Base-by-base conservation (phyloP, 2,797 vertebrate species). In the Takifugu rubripes region DNA sequence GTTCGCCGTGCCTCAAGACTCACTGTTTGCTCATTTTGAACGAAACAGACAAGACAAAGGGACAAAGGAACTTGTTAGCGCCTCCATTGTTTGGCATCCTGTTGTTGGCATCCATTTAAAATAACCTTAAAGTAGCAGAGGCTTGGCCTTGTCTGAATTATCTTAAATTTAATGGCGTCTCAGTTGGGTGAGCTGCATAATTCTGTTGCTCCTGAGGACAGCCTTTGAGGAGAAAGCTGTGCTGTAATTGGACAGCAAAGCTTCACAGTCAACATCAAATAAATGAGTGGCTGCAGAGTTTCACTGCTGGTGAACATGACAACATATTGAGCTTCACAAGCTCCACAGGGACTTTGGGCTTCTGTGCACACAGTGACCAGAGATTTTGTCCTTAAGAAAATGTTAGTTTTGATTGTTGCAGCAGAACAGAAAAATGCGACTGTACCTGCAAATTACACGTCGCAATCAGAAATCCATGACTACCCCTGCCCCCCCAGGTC, bases 211-310 rank as follows among this genome's bases (percentile, higher is more conserved):
- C n/a, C 26, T 14, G 25, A 6, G 25, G 48, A 54, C 43, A 1
- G 29, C 47, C 72, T 21, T 21, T 49, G 48, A 59, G 60, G n/a
- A n/a, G 25, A 56, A 44, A 58, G 47, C 56, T 62, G 21, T 21
- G 21, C 21, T 21, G 49, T 61, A 77, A 77, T 56, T 64, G 68
- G 65, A 14, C 14, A 0, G 29, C 6, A 42, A 55, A 26, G n/a
- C 64, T 53, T 64, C 31, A 1, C 21, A 21, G 21, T 21, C 21
- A 21, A 21, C 21, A 21, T 21, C 21, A 72, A 33, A 71, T 72
- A 61, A 80, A 72, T 79, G 68, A 83, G 53, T 17, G 52, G 21
- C 47, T 49, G 49, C 67, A 25, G 59, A 62, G 60, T 82, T 77
- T 67, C 69, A 81, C 74, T 71, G 61, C 54, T 49, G 62, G 58